These are phyloP conservation scores for Parnassius glacialis DNA, from an alignment of 2,888 invertebrate species.

Conservation along the genomic window DNA sequence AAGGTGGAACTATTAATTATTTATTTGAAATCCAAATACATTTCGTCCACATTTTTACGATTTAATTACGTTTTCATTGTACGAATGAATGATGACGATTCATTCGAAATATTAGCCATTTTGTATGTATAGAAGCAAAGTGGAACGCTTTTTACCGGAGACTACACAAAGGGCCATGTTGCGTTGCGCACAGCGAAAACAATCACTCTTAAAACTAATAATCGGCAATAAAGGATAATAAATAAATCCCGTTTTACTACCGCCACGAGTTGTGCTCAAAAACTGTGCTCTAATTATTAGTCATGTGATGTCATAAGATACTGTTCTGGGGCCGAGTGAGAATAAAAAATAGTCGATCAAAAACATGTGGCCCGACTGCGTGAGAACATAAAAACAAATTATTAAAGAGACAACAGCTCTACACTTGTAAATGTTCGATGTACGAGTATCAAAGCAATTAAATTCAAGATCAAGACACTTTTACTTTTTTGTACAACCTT, in stretches of 20 bases:
- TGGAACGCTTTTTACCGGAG: not conserved
- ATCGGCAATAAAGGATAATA: constrained; percentile 51
- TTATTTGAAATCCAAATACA: constrained; percentile 38
- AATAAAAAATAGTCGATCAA: constrained; percentile 68
- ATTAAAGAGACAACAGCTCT: constrained; percentile 53
- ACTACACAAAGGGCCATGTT: not conserved
- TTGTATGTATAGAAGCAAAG: not conserved
- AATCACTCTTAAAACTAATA: constrained; percentile 28
- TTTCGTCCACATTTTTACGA: constrained; percentile 1
- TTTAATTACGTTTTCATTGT: constrained; percentile 2
- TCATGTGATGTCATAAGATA: constrained; percentile 58
- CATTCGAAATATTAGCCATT: not conserved
- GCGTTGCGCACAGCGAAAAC: not conserved
- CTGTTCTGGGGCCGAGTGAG: constrained; percentile 49
- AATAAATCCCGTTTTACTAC: constrained; percentile 69
- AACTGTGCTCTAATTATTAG: constrained; percentile 67
- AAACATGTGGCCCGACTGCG: constrained; percentile 71
- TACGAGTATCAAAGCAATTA: constrained; percentile 14
- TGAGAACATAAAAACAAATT: constrained; percentile 69
- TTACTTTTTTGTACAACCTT: constrained; percentile 13
- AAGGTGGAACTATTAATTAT: constrained; percentile 48
- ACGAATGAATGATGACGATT: not conserved
- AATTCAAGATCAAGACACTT: constrained; percentile 5
- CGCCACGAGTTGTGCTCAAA: constrained; percentile 64
- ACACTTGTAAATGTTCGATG: constrained; percentile 33